Evolutionary conservation across 2,797 vertebrate species (phyloP).

Genomic region (Crypturellus tataupa): DNA sequence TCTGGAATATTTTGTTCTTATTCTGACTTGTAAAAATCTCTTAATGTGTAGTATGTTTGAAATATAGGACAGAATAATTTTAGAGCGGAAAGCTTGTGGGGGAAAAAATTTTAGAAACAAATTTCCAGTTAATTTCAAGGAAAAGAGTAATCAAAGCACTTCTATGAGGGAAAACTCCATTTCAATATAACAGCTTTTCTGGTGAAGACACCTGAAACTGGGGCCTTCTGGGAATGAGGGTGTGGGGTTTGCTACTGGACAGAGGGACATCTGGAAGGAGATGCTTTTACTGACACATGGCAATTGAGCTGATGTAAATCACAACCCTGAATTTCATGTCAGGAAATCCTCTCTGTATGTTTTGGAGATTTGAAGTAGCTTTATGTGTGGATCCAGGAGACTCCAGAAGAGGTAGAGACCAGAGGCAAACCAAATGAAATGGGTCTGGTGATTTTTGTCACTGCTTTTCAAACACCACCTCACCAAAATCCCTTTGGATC

Average conservation of each 20-base stretch:
- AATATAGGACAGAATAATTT: background rate
- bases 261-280: background rate
- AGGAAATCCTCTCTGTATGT: background rate
- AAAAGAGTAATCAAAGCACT: background rate
- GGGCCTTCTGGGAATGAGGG: background rate
- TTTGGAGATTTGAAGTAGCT: background rate
- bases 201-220: background rate
- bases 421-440: rapidly evolving
- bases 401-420: background rate
- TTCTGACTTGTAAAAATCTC: background rate
- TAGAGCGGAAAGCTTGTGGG: background rate
- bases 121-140: background rate
- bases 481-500: background rate
- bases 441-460: background rate
- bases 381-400: background rate
- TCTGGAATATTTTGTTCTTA: background rate
- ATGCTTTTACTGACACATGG: background rate
- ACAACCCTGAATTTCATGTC: background rate
- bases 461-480: background rate
- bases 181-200: background rate
- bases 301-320: background rate
- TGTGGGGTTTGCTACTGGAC: background rate
- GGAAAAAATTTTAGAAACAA: background rate
- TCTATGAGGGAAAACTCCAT: background rate
- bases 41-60: background rate